Percentiles rank a stretch among this genome's conserved stretches.
Evolutionary conservation across 2,888 invertebrate genomes (phyloP).

Genomic region (Xestia rhomboidea): DNA sequence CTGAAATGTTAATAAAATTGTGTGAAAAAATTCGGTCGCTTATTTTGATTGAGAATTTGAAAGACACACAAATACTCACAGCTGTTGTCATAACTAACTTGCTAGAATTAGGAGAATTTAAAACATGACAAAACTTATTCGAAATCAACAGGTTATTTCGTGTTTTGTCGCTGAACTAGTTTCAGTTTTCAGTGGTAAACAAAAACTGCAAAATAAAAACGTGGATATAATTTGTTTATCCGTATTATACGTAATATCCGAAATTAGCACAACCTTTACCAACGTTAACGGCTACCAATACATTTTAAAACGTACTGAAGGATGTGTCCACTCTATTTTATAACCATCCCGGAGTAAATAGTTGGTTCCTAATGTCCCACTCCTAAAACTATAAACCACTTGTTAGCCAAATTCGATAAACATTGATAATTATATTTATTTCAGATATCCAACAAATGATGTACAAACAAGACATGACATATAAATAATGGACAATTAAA

Average conservation of each 20-base stretch:
- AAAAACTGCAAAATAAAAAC: no score
- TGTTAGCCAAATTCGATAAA: background rate
- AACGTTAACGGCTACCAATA: background rate
- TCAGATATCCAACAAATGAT: background rate
- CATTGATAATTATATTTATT: background rate
- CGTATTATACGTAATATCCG: background rate
- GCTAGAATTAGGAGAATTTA: background rate
- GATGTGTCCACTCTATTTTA: background rate
- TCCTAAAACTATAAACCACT: background rate
- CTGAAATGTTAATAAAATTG: background rate
- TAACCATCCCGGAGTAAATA: background rate
- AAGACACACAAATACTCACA: background rate
- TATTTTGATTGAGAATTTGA: background rate
- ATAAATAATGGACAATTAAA: background rate
- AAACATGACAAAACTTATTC: no score
- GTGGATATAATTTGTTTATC: no score
- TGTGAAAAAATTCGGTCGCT: background rate
- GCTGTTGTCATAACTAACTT: constrained; percentile 1
- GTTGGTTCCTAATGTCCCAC: no score
- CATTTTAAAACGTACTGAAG: background rate
- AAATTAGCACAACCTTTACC: background rate
- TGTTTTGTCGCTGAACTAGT: no score
- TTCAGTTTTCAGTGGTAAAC: no score
- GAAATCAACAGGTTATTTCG: no score
- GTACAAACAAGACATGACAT: no score